phyloP scores from a whole-genome alignment of 2,888 invertebrate genomes.

The Salticus scenicus region DNA sequence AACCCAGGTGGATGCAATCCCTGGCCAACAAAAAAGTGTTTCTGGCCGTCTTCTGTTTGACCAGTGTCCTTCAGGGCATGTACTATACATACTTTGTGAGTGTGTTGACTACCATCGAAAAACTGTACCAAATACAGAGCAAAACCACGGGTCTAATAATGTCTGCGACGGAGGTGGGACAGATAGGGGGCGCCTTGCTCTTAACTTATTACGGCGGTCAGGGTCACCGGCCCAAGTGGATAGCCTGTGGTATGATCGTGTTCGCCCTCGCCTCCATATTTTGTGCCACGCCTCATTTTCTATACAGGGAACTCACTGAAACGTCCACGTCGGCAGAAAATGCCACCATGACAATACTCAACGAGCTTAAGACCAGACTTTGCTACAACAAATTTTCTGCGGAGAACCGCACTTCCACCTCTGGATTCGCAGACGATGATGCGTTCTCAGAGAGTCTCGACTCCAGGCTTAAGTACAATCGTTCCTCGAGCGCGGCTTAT shows the following conservation, averaged over 20 bases:
- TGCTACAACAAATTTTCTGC: constrained; percentile 61
- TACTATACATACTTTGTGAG: constrained; percentile 95
- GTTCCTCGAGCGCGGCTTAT: constrained; percentile 43
- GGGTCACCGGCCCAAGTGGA: constrained; percentile 94
- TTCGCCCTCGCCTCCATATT: constrained; percentile 90
- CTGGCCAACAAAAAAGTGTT: constrained; percentile 91
- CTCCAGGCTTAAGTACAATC: constrained; percentile 40
- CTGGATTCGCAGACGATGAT: neutral
- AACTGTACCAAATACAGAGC: constrained; percentile 92
- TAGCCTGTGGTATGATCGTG: constrained; percentile 92
- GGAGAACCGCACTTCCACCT: constrained; percentile 8
- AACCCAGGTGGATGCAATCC: constrained; percentile 83
- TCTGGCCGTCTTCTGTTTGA: constrained; percentile 84
- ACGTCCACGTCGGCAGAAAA: constrained; percentile 75
- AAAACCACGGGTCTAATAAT: constrained; percentile 92
- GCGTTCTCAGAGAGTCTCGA: neutral
- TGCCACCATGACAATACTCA: constrained; percentile 58
- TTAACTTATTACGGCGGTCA: constrained; percentile 93
- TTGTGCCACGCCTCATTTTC: constrained; percentile 91
- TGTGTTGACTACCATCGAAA: constrained; percentile 94
- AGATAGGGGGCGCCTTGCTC: constrained; percentile 90
- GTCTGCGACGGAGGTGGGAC: constrained; percentile 94
- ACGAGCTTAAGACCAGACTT: constrained; percentile 68
- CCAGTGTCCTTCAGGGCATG: constrained; percentile 81
- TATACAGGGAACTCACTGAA: constrained; percentile 83